phyloP scores from a whole-genome alignment of 1,140 invertebrate species.

The Sipha flava region DNA sequence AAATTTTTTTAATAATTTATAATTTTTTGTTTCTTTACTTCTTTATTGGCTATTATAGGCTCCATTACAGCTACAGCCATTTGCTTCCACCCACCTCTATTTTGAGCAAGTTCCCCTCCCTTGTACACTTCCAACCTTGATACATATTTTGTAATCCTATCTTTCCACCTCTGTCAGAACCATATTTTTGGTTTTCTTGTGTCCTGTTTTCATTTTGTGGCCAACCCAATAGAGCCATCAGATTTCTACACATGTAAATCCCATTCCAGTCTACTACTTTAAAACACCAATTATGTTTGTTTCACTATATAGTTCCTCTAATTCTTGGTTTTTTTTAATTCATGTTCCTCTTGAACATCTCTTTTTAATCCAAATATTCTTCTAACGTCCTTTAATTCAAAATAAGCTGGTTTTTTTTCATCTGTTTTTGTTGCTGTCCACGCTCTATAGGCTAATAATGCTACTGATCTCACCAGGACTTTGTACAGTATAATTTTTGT shows the following conservation, averaged over 20 bases:
- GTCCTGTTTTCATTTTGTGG: background rate
- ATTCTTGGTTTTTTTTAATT: background rate
- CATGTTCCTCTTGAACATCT: background rate
- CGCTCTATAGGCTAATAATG: too few species aligned
- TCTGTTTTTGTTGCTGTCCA: background rate
- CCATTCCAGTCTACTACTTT: background rate
- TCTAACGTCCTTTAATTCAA: background rate
- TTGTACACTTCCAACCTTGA: background rate
- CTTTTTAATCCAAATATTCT: background rate
- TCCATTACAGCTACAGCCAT: background rate
- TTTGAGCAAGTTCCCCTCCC: background rate
- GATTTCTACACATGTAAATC: background rate
- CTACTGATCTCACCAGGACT: background rate
- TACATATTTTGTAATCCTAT: background rate
- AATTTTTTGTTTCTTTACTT: too few species aligned
- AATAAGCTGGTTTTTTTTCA: background rate
- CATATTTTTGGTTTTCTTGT: too few species aligned
- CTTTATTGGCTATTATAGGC: background rate
- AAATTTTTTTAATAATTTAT: too few species aligned
- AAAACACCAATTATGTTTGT: too few species aligned
- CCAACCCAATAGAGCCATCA: background rate
- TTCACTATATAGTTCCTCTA: background rate
- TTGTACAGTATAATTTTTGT: background rate
- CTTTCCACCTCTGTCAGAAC: background rate
- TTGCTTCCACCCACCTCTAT: background rate